Base-by-base conservation (phyloP, 2,888 invertebrate genomes). In the Ischnus inquisitorius region DNA sequence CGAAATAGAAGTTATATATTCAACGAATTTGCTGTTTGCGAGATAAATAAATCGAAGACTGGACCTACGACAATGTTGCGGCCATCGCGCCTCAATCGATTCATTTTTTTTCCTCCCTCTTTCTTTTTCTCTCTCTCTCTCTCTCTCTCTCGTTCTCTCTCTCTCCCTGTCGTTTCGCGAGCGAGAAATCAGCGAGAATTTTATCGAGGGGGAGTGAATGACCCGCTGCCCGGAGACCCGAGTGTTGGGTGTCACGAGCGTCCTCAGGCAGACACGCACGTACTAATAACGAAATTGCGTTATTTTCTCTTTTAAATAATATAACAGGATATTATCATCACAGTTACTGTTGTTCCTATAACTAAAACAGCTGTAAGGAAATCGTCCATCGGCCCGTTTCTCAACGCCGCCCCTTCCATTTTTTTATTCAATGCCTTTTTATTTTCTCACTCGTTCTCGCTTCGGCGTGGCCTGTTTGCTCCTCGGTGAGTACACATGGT, bases 151-250 rank as follows among this genome's bases (percentile, higher is more conserved):
- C 25, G 25, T 16, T 16, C 54, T 16, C 16, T 54, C 28, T 64
- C 14, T 22, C 54, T 39, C 19, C 3, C 25, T 46, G 22, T n/a
- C 19, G 64, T 65, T 43, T 80, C 43, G 41, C 75, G 41, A 82
- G 65, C 46, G 46, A 48, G 57, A 69, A 60, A 77, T 77, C 82
- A 62, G 57, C 60, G 78, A 62, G 74, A 78, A 60, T 19, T 60
- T 76, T 65, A 76, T 79, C 76, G 76, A 65, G 79, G 79, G 83
- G 79, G 41, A 83, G 83, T 79, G 83, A 83, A 83, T 79, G 83
- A 83, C 83, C 83, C 79, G 79, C 71, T 76, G 83, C 76, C 69
- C 78, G 76, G 83, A 83, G 83, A 83, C 79, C 76, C 79, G 79
- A 48, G 76, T 83, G 71, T 83, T 72, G 65, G 69, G 71, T 76